phyloP scores from a whole-genome alignment of 1,140 invertebrate species.

The Varroa destructor region DNA sequence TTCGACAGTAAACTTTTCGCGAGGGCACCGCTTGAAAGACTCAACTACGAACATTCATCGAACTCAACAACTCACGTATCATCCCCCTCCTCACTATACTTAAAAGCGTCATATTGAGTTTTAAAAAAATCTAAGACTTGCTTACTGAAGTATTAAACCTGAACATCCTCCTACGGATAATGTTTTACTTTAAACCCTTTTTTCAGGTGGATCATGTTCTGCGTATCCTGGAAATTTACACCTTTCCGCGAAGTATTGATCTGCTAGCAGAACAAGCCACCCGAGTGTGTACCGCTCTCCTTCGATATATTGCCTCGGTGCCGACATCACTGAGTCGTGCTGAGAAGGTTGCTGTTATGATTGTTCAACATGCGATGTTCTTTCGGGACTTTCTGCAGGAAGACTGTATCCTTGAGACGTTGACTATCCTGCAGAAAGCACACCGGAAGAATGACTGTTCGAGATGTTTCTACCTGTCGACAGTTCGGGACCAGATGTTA shows the following conservation, averaged over 20 bases:
- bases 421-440: slow-evolving; percentile 5
- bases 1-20: too few species aligned
- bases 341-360: slow-evolving; percentile 7
- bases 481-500: neutral
- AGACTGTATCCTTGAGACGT: neutral
- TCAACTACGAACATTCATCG: too few species aligned
- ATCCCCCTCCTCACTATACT: too few species aligned
- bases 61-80: too few species aligned
- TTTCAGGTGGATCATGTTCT: neutral
- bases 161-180: too few species aligned
- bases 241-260: slow-evolving; percentile 8
- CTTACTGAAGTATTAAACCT: too few species aligned
- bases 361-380: slow-evolving; percentile 3
- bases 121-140: too few species aligned
- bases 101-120: too few species aligned
- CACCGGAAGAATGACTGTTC: slow-evolving; percentile 8
- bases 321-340: slow-evolving; percentile 15
- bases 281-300: neutral
- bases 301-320: slow-evolving; percentile 5
- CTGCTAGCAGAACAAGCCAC: slow-evolving; percentile 9
- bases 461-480: slow-evolving; percentile 13
- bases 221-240: slow-evolving; percentile 11
- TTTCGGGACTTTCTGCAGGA: neutral
- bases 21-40: too few species aligned
- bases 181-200: too few species aligned